Conservation (phyloP, 1,140 invertebrate species). For the Orius laevigatus region DNA sequence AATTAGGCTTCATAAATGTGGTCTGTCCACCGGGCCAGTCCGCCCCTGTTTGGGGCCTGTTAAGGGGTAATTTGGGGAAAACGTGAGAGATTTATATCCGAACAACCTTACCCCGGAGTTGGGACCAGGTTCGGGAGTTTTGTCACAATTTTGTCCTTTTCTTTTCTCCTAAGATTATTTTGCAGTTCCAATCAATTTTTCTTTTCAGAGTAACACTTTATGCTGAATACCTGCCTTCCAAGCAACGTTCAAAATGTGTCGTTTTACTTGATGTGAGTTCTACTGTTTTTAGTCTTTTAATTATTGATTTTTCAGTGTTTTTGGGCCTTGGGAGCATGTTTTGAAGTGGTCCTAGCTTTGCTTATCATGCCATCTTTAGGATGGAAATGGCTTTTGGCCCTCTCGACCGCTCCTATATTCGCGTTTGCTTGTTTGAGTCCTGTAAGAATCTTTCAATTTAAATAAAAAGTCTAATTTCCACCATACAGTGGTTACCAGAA, state of each 20-base stretch:
- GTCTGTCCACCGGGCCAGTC: too few relatives aligned
- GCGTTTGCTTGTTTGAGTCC: constrained; percentile 65
- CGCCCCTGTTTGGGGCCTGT: too few relatives aligned
- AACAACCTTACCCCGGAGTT: too few relatives aligned
- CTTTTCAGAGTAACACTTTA: constrained; percentile 75
- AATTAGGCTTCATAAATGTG: too few relatives aligned
- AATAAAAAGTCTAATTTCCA: constrained; percentile 7
- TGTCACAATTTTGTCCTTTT: too few relatives aligned
- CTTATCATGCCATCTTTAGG: constrained; percentile 83
- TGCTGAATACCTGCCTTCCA: constrained; percentile 86
- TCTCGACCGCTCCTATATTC: constrained; percentile 75
- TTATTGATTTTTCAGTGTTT: constrained; percentile 54
- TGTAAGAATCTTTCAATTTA: constrained; percentile 32
- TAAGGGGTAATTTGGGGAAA: too few relatives aligned
- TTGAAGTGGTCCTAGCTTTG: constrained; percentile 79
- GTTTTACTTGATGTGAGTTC: constrained; percentile 78
- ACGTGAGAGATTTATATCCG: too few relatives aligned
- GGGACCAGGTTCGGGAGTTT: too few relatives aligned
- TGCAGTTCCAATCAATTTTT: constrained; percentile 10
- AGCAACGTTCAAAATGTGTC: constrained; percentile 85
- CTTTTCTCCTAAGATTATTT: too few relatives aligned
- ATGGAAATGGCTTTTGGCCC: constrained; percentile 75
- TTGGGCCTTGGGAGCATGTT: constrained; percentile 86
- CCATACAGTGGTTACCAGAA: constrained; percentile 76
- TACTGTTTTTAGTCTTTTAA: constrained; percentile 3